These are phyloP conservation scores for Drosophila paranaensis DNA, from an alignment of 2,888 invertebrate genomes.

Conservation along the genomic window DNA sequence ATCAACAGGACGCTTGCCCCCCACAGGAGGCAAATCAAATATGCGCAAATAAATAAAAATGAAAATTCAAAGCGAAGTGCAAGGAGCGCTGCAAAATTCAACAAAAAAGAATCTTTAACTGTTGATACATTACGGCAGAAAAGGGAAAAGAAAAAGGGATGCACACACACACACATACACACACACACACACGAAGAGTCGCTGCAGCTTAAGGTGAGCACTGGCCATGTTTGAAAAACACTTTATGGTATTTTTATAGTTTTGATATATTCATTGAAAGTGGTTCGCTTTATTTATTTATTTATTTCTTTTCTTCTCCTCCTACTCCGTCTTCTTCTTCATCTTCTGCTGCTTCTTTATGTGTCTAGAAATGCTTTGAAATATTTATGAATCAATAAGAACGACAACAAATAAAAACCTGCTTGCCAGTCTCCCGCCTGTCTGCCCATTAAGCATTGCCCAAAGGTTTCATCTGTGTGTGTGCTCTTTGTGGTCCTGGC, in stretches of 20 bases:
- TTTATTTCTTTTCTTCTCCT: constrained; percentile 1
- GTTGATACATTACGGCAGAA: constrained; percentile 50
- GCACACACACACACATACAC: constrained; percentile 21
- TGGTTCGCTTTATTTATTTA: constrained; percentile 56
- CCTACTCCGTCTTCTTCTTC: background rate
- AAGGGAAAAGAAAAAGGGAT: background rate
- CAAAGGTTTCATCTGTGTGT: constrained; percentile 27
- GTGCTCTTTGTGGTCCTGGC: constrained; percentile 21
- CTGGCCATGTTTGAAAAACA: constrained; percentile 65
- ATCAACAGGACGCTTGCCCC: constrained; percentile 11
- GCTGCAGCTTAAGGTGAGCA: constrained; percentile 64
- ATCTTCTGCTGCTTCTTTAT: constrained; percentile 18
- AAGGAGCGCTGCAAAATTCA: constrained; percentile 46
- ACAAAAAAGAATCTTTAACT: constrained; percentile 48
- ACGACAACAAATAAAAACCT: constrained; percentile 56
- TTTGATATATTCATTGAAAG: constrained; percentile 79
- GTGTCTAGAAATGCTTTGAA: constrained; percentile 73
- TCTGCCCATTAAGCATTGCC: constrained; percentile 44
- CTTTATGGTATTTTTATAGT: constrained; percentile 79
- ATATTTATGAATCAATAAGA: constrained; percentile 77
- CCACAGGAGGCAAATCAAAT: constrained; percentile 70
- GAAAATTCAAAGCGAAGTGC: constrained; percentile 72
- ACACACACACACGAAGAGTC: no score
- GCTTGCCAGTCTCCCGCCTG: constrained; percentile 20
- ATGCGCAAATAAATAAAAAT: constrained; percentile 79